phyloP scores from a whole-genome alignment of 2,888 invertebrate genomes.

The Andrena praecox region DNA sequence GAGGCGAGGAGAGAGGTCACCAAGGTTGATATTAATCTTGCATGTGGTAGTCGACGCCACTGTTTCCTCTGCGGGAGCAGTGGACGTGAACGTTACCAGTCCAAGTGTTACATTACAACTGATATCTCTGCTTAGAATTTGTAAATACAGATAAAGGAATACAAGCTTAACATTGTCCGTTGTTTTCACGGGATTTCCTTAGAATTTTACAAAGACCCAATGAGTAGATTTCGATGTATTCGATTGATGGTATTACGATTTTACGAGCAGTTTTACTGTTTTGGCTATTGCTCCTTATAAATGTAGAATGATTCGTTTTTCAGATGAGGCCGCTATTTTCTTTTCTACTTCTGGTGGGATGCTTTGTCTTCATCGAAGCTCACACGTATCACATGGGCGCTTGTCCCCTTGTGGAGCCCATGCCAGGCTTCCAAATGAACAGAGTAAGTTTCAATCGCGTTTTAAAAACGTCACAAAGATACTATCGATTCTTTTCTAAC shows the following conservation, averaged over 20 bases:
- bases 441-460: conserved; percentile 86
- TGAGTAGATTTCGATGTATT: background rate
- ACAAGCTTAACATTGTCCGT: background rate
- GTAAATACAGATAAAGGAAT: background rate
- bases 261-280: too few relatives aligned
- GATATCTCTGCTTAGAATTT: background rate
- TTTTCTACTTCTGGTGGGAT: conserved; percentile 63
- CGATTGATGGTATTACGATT: background rate
- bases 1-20: conserved; percentile 39
- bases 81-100: background rate
- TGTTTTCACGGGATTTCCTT: background rate
- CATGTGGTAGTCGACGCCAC: background rate
- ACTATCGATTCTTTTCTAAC: background rate
- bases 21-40: conserved; percentile 50
- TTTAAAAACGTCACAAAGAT: background rate
- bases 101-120: conserved; percentile 13
- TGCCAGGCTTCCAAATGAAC: conserved; percentile 91
- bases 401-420: conserved; percentile 91
- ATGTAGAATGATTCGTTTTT: conserved; percentile 23
- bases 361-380: conserved; percentile 76
- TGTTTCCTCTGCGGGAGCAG: background rate
- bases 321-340: conserved; percentile 68
- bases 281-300: background rate
- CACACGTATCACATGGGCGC: conserved; percentile 91
- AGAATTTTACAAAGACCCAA: background rate